Evolutionary conservation across 2,888 invertebrate genomes (phyloP).

Genomic region (Pherbina coryleti): DNA sequence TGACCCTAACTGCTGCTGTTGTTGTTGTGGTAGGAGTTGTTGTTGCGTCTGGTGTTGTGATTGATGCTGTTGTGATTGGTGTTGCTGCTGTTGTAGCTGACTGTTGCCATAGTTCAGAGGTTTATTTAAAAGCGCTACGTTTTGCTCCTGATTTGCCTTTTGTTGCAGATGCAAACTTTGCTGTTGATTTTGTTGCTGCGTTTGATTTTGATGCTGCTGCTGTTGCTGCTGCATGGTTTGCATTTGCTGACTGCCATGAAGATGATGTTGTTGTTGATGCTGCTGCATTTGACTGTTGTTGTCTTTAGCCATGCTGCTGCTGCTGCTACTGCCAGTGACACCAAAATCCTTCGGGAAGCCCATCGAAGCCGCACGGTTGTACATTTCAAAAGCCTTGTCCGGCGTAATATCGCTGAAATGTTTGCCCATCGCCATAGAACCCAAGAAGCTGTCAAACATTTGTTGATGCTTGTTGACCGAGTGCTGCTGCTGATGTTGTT

Average conservation of each 20-base stretch:
- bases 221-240: conserved; percentile 40
- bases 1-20: conserved; percentile 36
- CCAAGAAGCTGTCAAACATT: conserved; percentile 68
- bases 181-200: conserved; percentile 52
- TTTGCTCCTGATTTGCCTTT: conserved; percentile 41
- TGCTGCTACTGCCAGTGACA: background rate
- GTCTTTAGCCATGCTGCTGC: conserved; percentile 51
- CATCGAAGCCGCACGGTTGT: conserved; percentile 68
- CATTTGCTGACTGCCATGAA: conserved; percentile 39
- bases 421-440: conserved; percentile 65
- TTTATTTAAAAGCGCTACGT: conserved; percentile 44
- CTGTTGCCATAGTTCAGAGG: conserved; percentile 46
- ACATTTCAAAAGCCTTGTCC: conserved; percentile 69
- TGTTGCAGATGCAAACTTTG: conserved; percentile 48
- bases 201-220: conserved; percentile 47
- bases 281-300: conserved; percentile 53
- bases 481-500: conserved; percentile 49
- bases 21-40: conserved; percentile 42
- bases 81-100: conserved; percentile 38
- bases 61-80: conserved; percentile 40
- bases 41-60: conserved; percentile 43
- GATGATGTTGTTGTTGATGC: conserved; percentile 51
- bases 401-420: conserved; percentile 65
- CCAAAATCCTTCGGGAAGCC: conserved; percentile 66
- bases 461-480: conserved; percentile 62